Evolutionary conservation across 1,140 invertebrate genomes (phyloP), one percentile per base, ranked within the genome.

Genomic region (Parasteatoda tepidariorum): DNA sequence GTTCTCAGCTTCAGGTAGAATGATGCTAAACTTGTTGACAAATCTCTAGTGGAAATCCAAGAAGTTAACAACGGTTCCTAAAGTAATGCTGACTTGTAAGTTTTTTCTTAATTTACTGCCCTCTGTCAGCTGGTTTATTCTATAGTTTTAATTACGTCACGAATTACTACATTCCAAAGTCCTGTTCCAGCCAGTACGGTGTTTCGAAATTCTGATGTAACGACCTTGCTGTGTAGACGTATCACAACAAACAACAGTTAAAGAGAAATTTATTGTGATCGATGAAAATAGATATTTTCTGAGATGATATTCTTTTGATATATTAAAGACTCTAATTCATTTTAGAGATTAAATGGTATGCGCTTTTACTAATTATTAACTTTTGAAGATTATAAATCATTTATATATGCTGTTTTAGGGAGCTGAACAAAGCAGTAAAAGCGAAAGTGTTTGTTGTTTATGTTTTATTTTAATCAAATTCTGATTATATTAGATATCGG

Each of bases 161-260:
- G 76, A 67, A 79, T 79, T 79, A 68, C 76, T 79, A 68, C 76
- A 79, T 79, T 79, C 76, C 76, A 54, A 79, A 79, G 48, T 79
- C 76, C 66, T 68, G 76, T 79, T 79, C 76, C 18, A 57, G 54
- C 62, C 76, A 68, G 76, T 68, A 79, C 76, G 62, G 28, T 79
- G 62, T 68, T 59, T 55, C 64, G 28, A 33, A 24, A 79, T 24
- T 34, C 30, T 54, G 55, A 54, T 22, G 28, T 38, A 67, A 64
- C 62, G 15, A 30, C 54, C 28, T 38, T 79, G 64, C 64, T 34
- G 33, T 67, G 76, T 79, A 79, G 76, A 68, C 76, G 73, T 75
- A 75, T 57, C 57, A 75, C n/a, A 75, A 75, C 73, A 75, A 75
- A 75, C 57, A 30, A 75, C 73, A 30, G 73, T 28, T 33, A 61